A percentile compares a stretch with the other conserved stretches of the same genome.
Evolutionary conservation across 2,113 vertebrate species (phyloP).

Genomic region (Scomber scombrus): DNA sequence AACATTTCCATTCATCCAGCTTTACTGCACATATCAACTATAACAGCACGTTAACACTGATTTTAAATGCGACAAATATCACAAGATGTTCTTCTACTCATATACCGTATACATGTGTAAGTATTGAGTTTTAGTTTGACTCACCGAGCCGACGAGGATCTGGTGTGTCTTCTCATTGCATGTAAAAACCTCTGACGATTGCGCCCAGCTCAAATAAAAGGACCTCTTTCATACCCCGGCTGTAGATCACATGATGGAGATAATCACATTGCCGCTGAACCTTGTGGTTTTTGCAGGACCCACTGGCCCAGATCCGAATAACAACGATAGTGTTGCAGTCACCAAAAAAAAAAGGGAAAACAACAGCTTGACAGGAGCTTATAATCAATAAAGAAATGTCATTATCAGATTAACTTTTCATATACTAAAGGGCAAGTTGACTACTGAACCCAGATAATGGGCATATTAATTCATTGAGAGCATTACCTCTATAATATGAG

Average conservation of each 20-base stretch:
- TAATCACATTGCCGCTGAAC: constrained; percentile 80
- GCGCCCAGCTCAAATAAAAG: constrained; percentile 66
- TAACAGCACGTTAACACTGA: neutral
- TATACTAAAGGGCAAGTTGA: neutral
- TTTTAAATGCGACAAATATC: neutral
- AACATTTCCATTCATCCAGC: no score
- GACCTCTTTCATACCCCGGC: constrained; percentile 73
- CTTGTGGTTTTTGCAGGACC: constrained; percentile 44
- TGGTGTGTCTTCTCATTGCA: constrained; percentile 9
- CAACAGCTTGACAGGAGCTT: neutral
- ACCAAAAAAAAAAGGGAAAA: neutral
- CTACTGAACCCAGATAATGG: neutral
- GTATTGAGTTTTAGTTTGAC: constrained; percentile 27
- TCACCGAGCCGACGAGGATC: constrained; percentile 50
- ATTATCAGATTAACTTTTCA: neutral
- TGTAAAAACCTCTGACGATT: constrained; percentile 26
- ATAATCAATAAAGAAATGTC: neutral
- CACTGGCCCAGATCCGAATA: constrained; percentile 14
- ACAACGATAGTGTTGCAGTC: neutral
- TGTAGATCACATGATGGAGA: constrained; percentile 84
- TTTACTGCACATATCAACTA: neutral
- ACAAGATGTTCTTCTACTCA: neutral
- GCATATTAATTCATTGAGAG: neutral
- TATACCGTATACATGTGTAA: neutral
- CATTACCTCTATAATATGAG: neutral